Percentiles rank a stretch among this genome's conserved stretches.
Evolutionary conservation across 2,113 vertebrate genomes (phyloP).

Genomic region (Larimichthys crocea): DNA sequence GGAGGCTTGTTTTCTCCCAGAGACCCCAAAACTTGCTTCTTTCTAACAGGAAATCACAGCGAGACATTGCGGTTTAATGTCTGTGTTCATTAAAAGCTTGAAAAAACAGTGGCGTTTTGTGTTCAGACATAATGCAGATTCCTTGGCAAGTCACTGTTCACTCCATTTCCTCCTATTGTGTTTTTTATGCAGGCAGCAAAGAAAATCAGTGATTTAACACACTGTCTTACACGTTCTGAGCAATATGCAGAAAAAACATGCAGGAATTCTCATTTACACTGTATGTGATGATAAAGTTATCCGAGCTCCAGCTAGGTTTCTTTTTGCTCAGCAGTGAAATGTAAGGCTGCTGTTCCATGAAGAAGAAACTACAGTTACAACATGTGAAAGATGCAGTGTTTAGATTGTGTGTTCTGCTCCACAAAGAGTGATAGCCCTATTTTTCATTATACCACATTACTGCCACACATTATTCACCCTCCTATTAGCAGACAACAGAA

Average conservation of each 20-base stretch:
- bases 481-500: too few relatives aligned
- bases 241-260: background rate
- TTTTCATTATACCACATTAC: too few relatives aligned
- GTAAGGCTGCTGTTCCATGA: too few relatives aligned
- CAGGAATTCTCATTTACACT: too few relatives aligned
- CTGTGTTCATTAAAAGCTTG: conserved; percentile 33
- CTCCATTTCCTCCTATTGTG: conserved; percentile 63
- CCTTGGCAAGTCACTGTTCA: conserved; percentile 19
- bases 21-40: background rate
- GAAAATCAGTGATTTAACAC: conserved; percentile 5
- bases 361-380: too few relatives aligned
- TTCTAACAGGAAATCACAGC: conserved; percentile 38
- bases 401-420: too few relatives aligned
- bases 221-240: background rate
- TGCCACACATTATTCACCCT: too few relatives aligned
- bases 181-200: conserved; percentile 15
- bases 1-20: conserved; percentile 9
- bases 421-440: too few relatives aligned
- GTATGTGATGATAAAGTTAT: too few relatives aligned
- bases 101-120: conserved; percentile 16
- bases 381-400: too few relatives aligned
- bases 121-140: conserved; percentile 7
- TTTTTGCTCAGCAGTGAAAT: too few relatives aligned
- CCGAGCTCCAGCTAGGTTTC: too few relatives aligned
- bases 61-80: conserved; percentile 10